Base-by-base conservation (phyloP, 2,888 invertebrate species). In the Bursaphelenchus okinawaensis region DNA sequence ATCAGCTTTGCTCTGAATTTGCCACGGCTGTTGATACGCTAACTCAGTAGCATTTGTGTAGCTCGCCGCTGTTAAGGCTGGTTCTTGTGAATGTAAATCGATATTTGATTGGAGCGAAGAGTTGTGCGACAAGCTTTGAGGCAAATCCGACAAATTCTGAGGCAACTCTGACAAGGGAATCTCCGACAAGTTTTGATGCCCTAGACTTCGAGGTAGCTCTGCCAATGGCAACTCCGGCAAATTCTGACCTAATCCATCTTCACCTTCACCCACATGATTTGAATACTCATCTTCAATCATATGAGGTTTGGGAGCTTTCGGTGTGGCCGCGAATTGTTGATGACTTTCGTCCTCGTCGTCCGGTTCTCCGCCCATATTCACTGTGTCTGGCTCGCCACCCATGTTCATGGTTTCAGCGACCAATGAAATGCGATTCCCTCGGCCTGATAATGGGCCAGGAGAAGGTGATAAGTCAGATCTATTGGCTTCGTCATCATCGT, bases 321-420 rank as follows among this genome's bases (percentile, higher is more conserved):
- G 64, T 55, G 8, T 59, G 20, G 22, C 50, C 62, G 57, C 16
- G 58, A 71, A 24, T 23, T 50, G 60, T 19, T 52, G 24, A 22
- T 28, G 23, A 23, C 23, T n/a, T 12, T 62, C 57, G 16, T 52
- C 59, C 6, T 51, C 58, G n/a, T 71, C 66, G 26, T 65, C 62
- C n/a, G 71, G 72, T 16, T 73, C 72, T 20, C 68, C 68, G 16
- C 71, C 71, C 71, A 71, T 69, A 55, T 71, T 71, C 24, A 71
- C 55, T 16, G 68, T 73, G 29, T 71, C 69, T 12, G 69, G 71
- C 28, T 71, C 69, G 19, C 68, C 59, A 20, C 68, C 68, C 68
- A 68, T 70, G 58, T 68, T 68, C 22, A 68, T 65, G n/a, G 65
- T 65, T 8, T 71, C 64, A 27, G 28, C 28, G 4, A 52, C 29